phyloP scores from a whole-genome alignment of 2,113 vertebrate genomes.

The Probosciger aterrimus region DNA sequence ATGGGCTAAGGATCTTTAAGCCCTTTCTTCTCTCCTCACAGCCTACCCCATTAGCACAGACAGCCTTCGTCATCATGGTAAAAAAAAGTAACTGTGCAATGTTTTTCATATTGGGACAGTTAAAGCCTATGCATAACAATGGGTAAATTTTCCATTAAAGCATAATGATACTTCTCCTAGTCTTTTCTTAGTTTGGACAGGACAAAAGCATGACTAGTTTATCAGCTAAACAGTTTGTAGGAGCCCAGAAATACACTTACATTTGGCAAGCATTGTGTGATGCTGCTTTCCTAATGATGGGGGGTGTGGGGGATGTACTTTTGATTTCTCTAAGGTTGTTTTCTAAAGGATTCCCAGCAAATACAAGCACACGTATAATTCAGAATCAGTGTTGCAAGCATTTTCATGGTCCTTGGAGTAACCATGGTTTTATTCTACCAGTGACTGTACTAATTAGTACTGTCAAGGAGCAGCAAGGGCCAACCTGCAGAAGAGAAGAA shows the following conservation, averaged over 20 bases:
- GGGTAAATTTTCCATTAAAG: background rate
- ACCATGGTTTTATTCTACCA: background rate
- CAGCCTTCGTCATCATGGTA: background rate
- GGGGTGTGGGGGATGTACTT: background rate
- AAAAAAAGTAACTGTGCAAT: background rate
- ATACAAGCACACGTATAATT: background rate
- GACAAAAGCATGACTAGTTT: background rate
- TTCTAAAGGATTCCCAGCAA: background rate
- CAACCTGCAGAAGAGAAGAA: background rate
- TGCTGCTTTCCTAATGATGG: background rate
- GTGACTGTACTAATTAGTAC: background rate
- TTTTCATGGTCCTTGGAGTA: background rate
- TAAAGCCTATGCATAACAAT: background rate
- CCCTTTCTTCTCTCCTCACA: background rate
- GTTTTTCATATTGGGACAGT: background rate
- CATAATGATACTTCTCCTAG: background rate
- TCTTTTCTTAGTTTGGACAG: background rate
- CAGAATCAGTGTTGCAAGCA: background rate
- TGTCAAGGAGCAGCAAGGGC: background rate
- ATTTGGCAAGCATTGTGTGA: background rate
- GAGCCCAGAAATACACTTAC: background rate
- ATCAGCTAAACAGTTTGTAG: background rate
- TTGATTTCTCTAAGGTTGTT: background rate
- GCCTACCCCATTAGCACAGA: background rate
- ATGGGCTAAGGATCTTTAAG: background rate